These are phyloP conservation scores for Urocolius indicus DNA, from an alignment of 2,113 vertebrate genomes.

Conservation along the genomic window DNA sequence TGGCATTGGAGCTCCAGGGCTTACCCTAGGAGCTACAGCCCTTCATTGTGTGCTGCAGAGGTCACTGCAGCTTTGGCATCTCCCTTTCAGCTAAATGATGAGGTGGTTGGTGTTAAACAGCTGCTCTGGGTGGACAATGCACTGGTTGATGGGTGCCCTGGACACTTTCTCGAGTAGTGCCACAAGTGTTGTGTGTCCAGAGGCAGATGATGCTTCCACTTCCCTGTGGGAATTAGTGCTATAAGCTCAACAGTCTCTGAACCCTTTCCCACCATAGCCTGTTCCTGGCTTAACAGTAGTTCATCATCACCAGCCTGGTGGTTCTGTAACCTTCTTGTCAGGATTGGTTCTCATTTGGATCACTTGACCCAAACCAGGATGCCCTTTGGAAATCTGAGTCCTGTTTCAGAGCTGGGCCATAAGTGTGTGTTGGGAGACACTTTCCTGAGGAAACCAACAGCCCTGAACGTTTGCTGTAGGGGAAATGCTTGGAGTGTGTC, in stretches of 20 bases:
- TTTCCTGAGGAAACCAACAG: not conserved
- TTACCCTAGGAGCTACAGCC: not conserved
- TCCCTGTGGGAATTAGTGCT: not conserved
- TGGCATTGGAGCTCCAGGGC: not conserved
- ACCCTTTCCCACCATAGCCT: not conserved
- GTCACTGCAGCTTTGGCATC: not conserved
- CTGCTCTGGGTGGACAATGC: not conserved
- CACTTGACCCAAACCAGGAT: not conserved
- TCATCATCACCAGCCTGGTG: not conserved
- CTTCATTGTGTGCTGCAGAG: accelerated
- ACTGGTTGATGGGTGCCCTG: not conserved
- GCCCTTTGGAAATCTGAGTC: not conserved
- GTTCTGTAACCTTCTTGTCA: not conserved
- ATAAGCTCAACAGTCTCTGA: accelerated
- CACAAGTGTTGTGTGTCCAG: not conserved
- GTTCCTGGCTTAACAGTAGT: not conserved
- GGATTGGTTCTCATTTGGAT: not conserved
- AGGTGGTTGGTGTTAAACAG: not conserved
- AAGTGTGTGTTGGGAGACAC: not conserved
- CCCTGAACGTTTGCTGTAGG: not conserved
- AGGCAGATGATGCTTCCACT: not conserved
- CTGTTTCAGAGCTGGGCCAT: not conserved
- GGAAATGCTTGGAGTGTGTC: not conserved
- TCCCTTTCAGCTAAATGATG: not conserved
- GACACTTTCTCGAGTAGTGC: not conserved